A percentile compares a stretch with the other conserved stretches of the same genome.
phyloP scores from a whole-genome alignment of 2,888 invertebrate genomes.

The Netelia melanura region DNA sequence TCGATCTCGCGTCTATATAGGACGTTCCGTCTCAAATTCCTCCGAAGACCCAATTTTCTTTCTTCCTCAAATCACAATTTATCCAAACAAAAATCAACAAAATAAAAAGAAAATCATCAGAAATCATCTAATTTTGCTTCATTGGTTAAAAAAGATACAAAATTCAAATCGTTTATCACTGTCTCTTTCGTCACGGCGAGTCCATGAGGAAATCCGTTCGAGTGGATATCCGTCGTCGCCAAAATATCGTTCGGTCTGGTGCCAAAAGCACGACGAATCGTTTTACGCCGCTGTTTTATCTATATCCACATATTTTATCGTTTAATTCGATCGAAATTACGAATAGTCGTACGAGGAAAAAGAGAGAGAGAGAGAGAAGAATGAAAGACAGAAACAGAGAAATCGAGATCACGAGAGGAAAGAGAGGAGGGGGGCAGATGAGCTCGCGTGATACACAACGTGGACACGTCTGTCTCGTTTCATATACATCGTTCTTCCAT shows the following conservation, averaged over 20 bases:
- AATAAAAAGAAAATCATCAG: not conserved
- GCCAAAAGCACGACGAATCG: constrained; percentile 53
- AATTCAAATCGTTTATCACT: no score
- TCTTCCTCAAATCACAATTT: no score
- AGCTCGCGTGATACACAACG: constrained; percentile 44
- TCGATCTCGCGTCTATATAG: constrained; percentile 1
- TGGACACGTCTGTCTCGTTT: constrained; percentile 33
- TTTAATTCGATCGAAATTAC: constrained; percentile 35
- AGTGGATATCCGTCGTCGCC: constrained; percentile 8
- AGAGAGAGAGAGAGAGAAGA: not conserved
- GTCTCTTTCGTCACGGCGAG: no score
- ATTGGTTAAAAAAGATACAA: no score
- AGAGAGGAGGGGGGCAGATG: constrained; percentile 39
- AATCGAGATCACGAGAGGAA: not conserved
- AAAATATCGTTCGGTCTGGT: constrained; percentile 33
- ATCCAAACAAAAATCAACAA: not conserved
- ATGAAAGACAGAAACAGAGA: not conserved
- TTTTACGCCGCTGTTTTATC: constrained; percentile 1
- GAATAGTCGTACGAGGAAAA: not conserved
- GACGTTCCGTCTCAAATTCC: not conserved
- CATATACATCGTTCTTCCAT: not conserved
- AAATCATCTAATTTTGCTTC: no score
- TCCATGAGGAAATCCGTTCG: constrained; percentile 8
- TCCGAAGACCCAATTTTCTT: no score
- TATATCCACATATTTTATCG: constrained; percentile 9